Conservation (phyloP, 2,888 invertebrate species). For the Agrotis puta region DNA sequence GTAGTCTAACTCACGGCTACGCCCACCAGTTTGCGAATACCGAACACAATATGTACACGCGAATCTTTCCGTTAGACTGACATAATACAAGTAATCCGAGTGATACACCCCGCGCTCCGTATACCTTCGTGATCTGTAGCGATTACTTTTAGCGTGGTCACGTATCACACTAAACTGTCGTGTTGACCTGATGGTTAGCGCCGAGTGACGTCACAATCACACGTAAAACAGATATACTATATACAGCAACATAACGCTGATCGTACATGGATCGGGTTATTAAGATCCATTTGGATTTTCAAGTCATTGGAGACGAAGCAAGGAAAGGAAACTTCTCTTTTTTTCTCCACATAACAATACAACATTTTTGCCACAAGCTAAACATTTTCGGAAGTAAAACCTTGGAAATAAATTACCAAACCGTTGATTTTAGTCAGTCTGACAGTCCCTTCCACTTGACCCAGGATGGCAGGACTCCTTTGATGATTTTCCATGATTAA, state of each 20-base stretch:
- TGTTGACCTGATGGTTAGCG: conserved; percentile 39
- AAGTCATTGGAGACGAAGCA: too few species aligned
- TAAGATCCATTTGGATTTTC: too few species aligned
- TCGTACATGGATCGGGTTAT: too few species aligned
- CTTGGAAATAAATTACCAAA: too few species aligned
- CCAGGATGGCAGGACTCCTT: too few species aligned
- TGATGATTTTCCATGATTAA: too few species aligned
- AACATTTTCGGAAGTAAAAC: too few species aligned
- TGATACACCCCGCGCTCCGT: background rate
- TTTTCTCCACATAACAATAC: too few species aligned
- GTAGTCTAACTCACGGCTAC: background rate
- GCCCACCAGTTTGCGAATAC: conserved; percentile 9
- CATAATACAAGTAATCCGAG: conserved; percentile 14
- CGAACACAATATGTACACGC: conserved; percentile 2
- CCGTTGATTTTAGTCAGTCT: too few species aligned
- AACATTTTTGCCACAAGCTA: too few species aligned
- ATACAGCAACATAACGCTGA: background rate
- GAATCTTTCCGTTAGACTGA: conserved; percentile 18
- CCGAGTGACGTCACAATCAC: conserved; percentile 28
- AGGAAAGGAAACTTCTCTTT: too few species aligned
- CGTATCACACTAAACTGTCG: conserved; percentile 21
- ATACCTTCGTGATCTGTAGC: conserved; percentile 31
- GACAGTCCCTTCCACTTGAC: too few species aligned
- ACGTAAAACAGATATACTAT: conserved; percentile 5
- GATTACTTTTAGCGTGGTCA: conserved; percentile 29